Percentiles rank a stretch among this genome's conserved stretches.
Conservation (phyloP, 1,140 invertebrate genomes). For the Arctopsyche grandis region DNA sequence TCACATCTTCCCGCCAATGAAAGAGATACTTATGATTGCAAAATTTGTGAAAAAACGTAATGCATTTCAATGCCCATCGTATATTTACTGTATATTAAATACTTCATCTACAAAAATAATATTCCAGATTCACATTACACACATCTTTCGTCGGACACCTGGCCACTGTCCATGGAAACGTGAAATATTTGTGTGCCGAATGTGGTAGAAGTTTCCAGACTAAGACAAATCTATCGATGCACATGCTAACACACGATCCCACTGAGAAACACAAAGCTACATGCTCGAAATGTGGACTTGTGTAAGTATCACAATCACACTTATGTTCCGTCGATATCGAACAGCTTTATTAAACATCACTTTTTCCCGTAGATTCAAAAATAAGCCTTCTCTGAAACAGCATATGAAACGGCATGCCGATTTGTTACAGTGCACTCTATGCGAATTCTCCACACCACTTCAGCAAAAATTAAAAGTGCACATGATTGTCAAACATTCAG, state of each 20-base stretch:
- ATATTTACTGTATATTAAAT: neutral
- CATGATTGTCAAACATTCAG: constrained; percentile 44
- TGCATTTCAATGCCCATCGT: neutral
- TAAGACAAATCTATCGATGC: constrained; percentile 35
- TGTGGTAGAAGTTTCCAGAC: constrained; percentile 47
- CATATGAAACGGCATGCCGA: constrained; percentile 45
- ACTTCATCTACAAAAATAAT: neutral
- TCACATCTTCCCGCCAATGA: constrained; percentile 41
- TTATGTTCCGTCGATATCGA: too few species aligned
- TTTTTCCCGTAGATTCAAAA: constrained; percentile 43
- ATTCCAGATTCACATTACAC: neutral
- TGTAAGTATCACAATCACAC: constrained; percentile 34
- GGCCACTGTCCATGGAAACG: constrained; percentile 15
- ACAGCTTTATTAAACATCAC: neutral
- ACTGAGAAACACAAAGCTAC: constrained; percentile 46
- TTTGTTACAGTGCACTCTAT: constrained; percentile 36
- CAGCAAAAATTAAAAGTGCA: constrained; percentile 40
- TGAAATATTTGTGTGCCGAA: constrained; percentile 48
- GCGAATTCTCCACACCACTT: constrained; percentile 39
- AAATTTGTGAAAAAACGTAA: constrained; percentile 45
- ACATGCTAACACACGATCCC: constrained; percentile 48
- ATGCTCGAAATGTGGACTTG: constrained; percentile 44
- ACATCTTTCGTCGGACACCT: constrained; percentile 32
- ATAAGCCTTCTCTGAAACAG: constrained; percentile 31
- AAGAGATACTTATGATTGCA: constrained; percentile 36